Conservation (phyloP, 35 echinoderm and acorn worm genomes). For the Strongylocentrotus purpuratus region DNA sequence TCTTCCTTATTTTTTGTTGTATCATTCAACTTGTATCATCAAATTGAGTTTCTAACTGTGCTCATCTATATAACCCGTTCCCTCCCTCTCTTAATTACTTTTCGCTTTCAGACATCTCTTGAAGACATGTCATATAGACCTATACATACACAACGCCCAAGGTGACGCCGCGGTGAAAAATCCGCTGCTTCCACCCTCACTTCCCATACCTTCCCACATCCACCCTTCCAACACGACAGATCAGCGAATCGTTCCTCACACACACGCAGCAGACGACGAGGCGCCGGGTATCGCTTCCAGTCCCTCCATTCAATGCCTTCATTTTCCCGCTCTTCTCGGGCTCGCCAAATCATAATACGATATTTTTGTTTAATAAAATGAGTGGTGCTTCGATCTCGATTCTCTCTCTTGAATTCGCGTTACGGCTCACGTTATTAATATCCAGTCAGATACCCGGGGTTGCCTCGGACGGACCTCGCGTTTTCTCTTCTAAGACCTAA, state of each 20-base stretch:
- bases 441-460: neutral
- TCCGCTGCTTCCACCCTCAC: neutral
- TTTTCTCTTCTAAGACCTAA: neutral
- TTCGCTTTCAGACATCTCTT: neutral
- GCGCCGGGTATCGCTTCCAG: slow-evolving; percentile 5
- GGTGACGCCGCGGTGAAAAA: neutral
- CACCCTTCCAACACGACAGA: neutral
- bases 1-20: neutral
- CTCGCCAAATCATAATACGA: neutral
- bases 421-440: slow-evolving; percentile 9
- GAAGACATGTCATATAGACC: slow-evolving; percentile 2
- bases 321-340: neutral
- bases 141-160: neutral
- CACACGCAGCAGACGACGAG: neutral
- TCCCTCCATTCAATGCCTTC: neutral
- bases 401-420: neutral
- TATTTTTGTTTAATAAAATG: neutral
- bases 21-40: neutral
- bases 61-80: neutral
- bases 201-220: neutral
- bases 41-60: neutral
- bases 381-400: neutral
- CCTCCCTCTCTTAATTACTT: slow-evolving; percentile 17
- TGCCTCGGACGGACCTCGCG: neutral
- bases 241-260: neutral